Base-by-base conservation (phyloP, 2,113 vertebrate species). In the Ia io region DNA sequence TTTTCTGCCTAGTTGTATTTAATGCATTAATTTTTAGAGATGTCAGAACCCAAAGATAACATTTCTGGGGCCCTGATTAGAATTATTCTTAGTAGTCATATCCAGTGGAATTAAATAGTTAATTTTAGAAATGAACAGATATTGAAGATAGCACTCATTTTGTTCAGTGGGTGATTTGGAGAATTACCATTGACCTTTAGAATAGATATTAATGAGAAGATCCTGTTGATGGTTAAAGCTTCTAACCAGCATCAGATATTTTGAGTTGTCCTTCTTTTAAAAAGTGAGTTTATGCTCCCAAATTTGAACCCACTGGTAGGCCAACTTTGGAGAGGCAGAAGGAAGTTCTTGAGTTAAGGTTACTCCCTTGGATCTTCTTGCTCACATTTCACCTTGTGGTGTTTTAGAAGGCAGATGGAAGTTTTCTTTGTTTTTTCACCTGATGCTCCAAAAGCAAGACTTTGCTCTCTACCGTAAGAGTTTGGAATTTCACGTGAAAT, bases 111-210 rank as follows among this genome's bases (percentile, higher is more conserved):
- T 92, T 90, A 78, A 91, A 83, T 8, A 94, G 40, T 95, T 90
- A 90, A 74, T 80, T 93, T 96, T 95, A 94, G 37, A 82, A 93
- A 65, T 80, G 69, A 96, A 65, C 40, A 69, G 67, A 88, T 92
- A 83, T 4, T 78, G 35, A 96, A 88, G 49, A 82, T 82, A 86
- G 42, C 22, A 25, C 80, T 92, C 59, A 61, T 61, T 49, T 30
- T 40, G 70, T 92, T 89, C 74, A 84, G 9, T 67, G 56, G 76
- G 61, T 71, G 65, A 95, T 94, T 85, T 78, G 42, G 49, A 88
- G 74, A 95, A 63, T 88, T 92, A 56, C 70, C 11, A 10, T 88
- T 96, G 84, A 44, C n/a, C 77, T 90, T 86, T 88, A 93, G 90
- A 86, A 18, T 78, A 78, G 44, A 47, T 77, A n/a, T 35, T 59